A percentile compares a stretch with the other conserved stretches of the same genome.
phyloP scores from a whole-genome alignment of 2,797 vertebrate species.

The Chelon labrosus region DNA sequence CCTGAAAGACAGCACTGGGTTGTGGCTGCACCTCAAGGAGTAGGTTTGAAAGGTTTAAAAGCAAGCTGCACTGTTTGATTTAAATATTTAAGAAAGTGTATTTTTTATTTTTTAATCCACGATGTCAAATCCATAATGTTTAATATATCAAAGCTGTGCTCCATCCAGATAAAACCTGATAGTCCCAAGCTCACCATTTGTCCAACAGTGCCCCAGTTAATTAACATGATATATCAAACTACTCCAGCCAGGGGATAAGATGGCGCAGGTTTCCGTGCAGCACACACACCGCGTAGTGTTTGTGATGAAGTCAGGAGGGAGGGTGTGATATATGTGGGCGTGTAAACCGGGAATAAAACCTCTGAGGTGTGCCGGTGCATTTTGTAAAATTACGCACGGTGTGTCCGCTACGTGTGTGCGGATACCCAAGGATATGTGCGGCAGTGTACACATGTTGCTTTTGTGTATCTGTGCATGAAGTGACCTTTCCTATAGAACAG shows the following conservation, averaged over 20 bases:
- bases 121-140: conserved; percentile 44
- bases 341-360: conserved; percentile 36
- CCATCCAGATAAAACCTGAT: conserved; percentile 28
- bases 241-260: conserved; percentile 22
- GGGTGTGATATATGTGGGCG: conserved; percentile 26
- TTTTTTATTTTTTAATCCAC: conserved; percentile 6
- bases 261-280: conserved; percentile 26
- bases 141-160: conserved; percentile 37
- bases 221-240: conserved; percentile 55
- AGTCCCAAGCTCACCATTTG: conserved; percentile 37
- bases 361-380: neutral
- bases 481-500: conserved; percentile 68
- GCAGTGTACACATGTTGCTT: conserved; percentile 21
- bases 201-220: conserved; percentile 39
- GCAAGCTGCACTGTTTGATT: conserved; percentile 4
- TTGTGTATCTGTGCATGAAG: conserved; percentile 26
- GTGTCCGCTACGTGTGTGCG: conserved; percentile 1
- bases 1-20: conserved; percentile 1
- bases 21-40: conserved; percentile 25
- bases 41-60: conserved; percentile 16
- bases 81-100: conserved; percentile 10
- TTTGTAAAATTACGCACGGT: conserved; percentile 9
- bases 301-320: conserved; percentile 45
- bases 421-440: neutral
- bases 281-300: conserved; percentile 28